phyloP scores from a whole-genome alignment of 2,113 vertebrate genomes.

The Damaliscus lunatus region DNA sequence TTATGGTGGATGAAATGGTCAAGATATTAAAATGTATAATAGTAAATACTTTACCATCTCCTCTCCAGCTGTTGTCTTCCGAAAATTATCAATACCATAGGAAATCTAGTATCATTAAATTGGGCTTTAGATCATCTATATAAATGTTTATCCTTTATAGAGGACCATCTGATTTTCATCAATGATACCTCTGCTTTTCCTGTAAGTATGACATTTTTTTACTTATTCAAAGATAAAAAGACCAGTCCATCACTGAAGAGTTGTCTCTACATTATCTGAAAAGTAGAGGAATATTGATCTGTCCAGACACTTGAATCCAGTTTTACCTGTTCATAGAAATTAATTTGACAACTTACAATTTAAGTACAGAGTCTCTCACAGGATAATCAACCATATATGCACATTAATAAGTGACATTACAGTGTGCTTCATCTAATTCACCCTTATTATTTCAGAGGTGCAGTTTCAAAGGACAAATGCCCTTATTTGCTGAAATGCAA shows the following conservation, averaged over 20 bases:
- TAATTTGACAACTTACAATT: not conserved
- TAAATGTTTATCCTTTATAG: not conserved
- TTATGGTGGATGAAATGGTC: not conserved
- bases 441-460: not conserved
- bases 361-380: not conserved
- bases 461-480: not conserved
- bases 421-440: not conserved
- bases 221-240: not conserved
- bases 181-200: not conserved
- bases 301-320: not conserved
- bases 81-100: not conserved
- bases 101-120: not conserved
- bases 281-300: not conserved
- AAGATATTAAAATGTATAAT: not conserved
- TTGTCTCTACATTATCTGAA: not conserved
- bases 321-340: not conserved
- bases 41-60: not conserved
- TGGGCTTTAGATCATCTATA: not conserved
- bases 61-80: not conserved
- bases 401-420: not conserved
- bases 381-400: not conserved
- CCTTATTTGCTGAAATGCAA: slow-evolving; percentile 17
- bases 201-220: not conserved
- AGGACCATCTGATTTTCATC: not conserved
- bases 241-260: not conserved